Percentiles rank a stretch among this genome's conserved stretches.
Conservation (phyloP, 2,888 invertebrate genomes). For the Laothoe populi region DNA sequence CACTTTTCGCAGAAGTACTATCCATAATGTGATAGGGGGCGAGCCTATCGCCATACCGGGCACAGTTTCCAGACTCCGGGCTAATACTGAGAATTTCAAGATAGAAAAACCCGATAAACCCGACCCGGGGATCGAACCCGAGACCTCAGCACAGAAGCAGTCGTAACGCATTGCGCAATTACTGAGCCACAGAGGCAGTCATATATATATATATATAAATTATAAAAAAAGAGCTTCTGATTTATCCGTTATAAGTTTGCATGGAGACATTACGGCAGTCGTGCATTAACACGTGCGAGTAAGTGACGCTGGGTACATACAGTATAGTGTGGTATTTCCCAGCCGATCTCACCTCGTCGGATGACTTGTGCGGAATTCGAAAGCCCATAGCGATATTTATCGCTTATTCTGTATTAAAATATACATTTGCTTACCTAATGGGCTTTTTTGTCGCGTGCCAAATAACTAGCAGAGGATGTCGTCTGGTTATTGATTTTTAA, state of each 20-base stretch:
- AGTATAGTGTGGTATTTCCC: conserved; percentile 79
- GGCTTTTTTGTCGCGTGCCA: conserved; percentile 81
- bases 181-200: too few relatives aligned
- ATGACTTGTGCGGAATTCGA: conserved; percentile 83
- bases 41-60: too few relatives aligned
- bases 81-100: too few relatives aligned
- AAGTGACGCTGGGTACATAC: conserved; percentile 60
- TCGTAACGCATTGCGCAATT: too few relatives aligned
- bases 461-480: conserved; percentile 63
- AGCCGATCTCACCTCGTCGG: conserved; percentile 81
- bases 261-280: conserved; percentile 53
- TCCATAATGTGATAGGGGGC: too few relatives aligned
- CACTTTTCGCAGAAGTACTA: too few relatives aligned
- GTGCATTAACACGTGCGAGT: conserved; percentile 42
- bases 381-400: conserved; percentile 84
- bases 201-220: conserved; percentile 25
- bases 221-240: conserved; percentile 43
- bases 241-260: conserved; percentile 37
- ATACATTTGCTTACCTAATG: conserved; percentile 82
- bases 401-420: conserved; percentile 83
- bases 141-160: too few relatives aligned
- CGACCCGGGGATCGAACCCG: too few relatives aligned
- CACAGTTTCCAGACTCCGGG: too few relatives aligned
- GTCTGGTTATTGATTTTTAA: conserved; percentile 61
- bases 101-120: too few relatives aligned